These are phyloP conservation scores for Diphyllodes magnificus DNA, from an alignment of 2,113 vertebrate genomes.

Conservation along the genomic window DNA sequence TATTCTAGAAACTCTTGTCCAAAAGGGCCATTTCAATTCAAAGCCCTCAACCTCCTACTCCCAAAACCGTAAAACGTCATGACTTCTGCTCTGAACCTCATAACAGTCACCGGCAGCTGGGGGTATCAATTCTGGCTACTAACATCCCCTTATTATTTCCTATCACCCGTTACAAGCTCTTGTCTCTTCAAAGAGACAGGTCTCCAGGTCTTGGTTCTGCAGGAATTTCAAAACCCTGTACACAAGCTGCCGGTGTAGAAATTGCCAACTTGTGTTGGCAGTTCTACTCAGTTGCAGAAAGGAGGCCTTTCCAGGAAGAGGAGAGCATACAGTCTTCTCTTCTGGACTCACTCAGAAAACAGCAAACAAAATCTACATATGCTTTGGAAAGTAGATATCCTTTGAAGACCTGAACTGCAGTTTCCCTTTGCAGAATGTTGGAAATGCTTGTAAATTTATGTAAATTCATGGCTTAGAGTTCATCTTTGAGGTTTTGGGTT, in stretches of 20 bases:
- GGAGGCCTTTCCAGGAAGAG: background rate
- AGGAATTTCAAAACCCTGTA: background rate
- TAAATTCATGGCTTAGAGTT: background rate
- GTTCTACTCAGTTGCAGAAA: background rate
- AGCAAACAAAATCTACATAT: background rate
- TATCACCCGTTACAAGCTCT: background rate
- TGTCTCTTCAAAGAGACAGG: background rate
- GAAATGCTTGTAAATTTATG: background rate
- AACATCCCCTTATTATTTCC: background rate
- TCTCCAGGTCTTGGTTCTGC: background rate
- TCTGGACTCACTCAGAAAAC: background rate
- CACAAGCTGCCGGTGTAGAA: background rate
- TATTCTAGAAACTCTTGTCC: background rate
- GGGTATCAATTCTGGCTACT: background rate
- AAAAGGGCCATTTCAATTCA: background rate
- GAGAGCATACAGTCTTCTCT: background rate
- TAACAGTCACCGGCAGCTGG: background rate
- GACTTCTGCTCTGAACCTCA: background rate
- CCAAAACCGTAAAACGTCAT: background rate
- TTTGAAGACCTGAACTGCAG: background rate
- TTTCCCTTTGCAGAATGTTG: background rate
- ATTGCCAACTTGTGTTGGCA: background rate
- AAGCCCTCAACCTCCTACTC: background rate
- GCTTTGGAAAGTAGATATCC: background rate
- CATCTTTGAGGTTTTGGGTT: slow-evolving; percentile 5